These are phyloP conservation scores for Conops quadrifasciatus DNA, from an alignment of 2,888 invertebrate species.

Conservation along the genomic window DNA sequence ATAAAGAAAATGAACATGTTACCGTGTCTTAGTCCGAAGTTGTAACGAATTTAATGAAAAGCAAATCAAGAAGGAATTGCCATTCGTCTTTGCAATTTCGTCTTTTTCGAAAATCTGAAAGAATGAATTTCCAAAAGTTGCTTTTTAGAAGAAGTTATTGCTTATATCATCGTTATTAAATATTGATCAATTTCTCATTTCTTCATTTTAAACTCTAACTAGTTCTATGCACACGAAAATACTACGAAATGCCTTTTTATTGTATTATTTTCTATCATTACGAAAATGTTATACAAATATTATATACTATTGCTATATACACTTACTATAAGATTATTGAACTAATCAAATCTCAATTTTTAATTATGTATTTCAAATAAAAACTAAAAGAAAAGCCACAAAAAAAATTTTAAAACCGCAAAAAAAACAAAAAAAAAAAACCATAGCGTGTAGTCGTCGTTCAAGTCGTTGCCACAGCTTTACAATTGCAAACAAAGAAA, in stretches of 20 bases:
- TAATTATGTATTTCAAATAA: conserved; percentile 1
- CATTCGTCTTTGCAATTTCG: not conserved
- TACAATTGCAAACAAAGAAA: conserved; percentile 27
- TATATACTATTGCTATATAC: conserved; percentile 2
- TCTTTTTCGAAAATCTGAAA: no score
- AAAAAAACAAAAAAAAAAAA: not conserved
- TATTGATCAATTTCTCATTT: not conserved
- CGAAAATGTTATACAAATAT: not conserved
- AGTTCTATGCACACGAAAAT: conserved; percentile 28
- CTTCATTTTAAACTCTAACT: not conserved
- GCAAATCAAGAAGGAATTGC: conserved; percentile 19
- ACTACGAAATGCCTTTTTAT: conserved; percentile 36
- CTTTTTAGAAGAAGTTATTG: not conserved
- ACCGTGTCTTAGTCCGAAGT: conserved; percentile 66
- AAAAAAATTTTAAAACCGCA: no score
- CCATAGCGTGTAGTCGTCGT: conserved; percentile 4
- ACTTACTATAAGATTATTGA: conserved; percentile 6
- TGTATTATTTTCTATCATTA: conserved; percentile 27
- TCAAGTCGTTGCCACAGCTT: conserved; percentile 25
- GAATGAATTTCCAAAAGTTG: no score
- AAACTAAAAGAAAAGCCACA: not conserved
- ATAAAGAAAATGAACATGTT: conserved; percentile 47
- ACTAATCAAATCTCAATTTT: not conserved
- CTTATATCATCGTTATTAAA: not conserved
- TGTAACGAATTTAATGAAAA: conserved; percentile 60